Conservation (phyloP, 64 coral and sea anemone genomes). For the Astreopora myriophthalma region DNA sequence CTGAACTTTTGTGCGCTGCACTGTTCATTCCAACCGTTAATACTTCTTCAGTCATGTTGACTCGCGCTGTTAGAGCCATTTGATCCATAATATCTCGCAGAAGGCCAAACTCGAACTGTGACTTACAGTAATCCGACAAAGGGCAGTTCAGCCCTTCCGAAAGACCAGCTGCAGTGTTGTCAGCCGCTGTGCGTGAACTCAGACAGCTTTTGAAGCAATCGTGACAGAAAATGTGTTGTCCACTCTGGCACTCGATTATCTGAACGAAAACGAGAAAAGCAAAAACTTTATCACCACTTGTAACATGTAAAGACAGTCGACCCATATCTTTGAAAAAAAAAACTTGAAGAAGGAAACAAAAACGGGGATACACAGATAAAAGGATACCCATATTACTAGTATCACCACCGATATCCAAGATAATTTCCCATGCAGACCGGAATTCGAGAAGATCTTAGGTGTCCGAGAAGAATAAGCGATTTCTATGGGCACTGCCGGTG, state of each 20-base stretch:
- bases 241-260: conserved; percentile 23
- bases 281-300: too few species aligned
- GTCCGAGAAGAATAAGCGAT: too few species aligned
- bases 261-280: background rate
- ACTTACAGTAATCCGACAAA: conserved; percentile 5
- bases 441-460: too few species aligned
- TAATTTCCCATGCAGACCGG: too few species aligned
- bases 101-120: conserved; percentile 21
- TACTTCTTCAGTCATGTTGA: background rate
- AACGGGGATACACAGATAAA: too few species aligned
- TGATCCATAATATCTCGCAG: conserved; percentile 13
- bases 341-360: too few species aligned
- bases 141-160: conserved; percentile 24
- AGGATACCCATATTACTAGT: too few species aligned
- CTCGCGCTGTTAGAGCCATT: background rate
- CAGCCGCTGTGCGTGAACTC: background rate
- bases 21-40: background rate
- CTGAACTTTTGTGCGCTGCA: background rate
- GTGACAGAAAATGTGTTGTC: conserved; percentile 18
- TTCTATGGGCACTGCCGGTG: too few species aligned
- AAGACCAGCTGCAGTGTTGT: background rate
- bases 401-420: too few species aligned
- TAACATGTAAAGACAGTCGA: too few species aligned
- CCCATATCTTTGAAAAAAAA: too few species aligned
- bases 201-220: background rate